These are phyloP conservation scores for Mobula hypostoma DNA, from an alignment of 2,113 vertebrate genomes.

Conservation along the genomic window DNA sequence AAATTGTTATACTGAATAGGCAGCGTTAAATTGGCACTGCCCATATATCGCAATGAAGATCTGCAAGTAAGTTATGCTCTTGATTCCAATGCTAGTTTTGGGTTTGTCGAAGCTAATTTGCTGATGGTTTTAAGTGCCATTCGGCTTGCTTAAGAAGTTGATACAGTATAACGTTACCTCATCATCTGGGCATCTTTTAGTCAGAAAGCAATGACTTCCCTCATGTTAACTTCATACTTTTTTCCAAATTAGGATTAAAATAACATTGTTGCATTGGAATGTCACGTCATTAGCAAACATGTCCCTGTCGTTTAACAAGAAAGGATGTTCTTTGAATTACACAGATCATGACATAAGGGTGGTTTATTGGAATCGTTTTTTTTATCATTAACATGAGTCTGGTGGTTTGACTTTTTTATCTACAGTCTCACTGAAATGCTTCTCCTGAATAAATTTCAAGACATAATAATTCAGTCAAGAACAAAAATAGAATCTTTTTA, in stretches of 20 bases:
- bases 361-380: background rate
- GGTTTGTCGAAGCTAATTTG: background rate
- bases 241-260: background rate
- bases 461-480: background rate
- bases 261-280: background rate
- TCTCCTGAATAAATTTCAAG: background rate
- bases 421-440: background rate
- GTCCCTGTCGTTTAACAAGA: background rate
- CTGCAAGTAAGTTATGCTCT: too few species aligned
- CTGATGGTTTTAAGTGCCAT: background rate
- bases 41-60: too few species aligned
- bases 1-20: too few species aligned
- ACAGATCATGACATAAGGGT: background rate
- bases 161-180: background rate
- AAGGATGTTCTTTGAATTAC: background rate
- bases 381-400: background rate
- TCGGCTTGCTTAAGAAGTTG: background rate
- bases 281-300: background rate
- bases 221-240: background rate
- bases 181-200: background rate
- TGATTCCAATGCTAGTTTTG: too few species aligned
- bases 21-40: too few species aligned
- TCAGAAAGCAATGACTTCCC: background rate
- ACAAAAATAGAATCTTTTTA: background rate
- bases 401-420: background rate